A percentile compares a stretch with the other conserved stretches of the same genome.
Evolutionary conservation across 2,113 vertebrate genomes (phyloP).

Genomic region (Narcine bancroftii): DNA sequence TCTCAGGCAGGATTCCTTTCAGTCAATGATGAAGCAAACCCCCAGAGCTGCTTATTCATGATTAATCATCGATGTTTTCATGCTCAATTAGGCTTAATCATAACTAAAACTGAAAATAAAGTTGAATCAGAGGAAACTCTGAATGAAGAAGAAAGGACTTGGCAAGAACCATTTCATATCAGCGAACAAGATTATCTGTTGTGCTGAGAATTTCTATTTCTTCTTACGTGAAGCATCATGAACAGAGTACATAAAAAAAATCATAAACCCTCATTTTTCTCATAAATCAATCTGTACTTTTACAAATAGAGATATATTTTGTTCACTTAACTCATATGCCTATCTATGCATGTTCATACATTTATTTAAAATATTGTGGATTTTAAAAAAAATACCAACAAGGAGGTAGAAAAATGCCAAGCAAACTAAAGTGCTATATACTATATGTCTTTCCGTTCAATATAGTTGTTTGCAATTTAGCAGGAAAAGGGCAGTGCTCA

Average conservation of each 20-base stretch:
- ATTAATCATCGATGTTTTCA: too few relatives aligned
- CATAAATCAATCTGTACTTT: background rate
- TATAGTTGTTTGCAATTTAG: background rate
- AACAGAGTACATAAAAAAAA: background rate
- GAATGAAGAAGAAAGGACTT: background rate
- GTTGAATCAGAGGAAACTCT: background rate
- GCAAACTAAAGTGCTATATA: background rate
- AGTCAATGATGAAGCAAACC: too few relatives aligned
- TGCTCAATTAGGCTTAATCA: background rate
- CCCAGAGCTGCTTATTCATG: too few relatives aligned
- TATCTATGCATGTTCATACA: background rate
- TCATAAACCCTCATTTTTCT: background rate
- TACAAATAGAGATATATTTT: background rate
- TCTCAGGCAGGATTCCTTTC: too few relatives aligned
- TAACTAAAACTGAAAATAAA: background rate
- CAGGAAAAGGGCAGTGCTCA: too few relatives aligned
- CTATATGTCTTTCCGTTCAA: background rate
- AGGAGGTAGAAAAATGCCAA: background rate
- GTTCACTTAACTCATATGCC: background rate
- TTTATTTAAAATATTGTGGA: background rate
- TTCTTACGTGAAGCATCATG: background rate
- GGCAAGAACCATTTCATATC: background rate
- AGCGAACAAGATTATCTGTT: constrained; percentile 8
- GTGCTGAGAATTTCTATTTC: background rate
- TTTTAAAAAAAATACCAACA: background rate